These are phyloP conservation scores for Andrena haemorrhoa DNA, from an alignment of 2,888 invertebrate species.

Conservation along the genomic window DNA sequence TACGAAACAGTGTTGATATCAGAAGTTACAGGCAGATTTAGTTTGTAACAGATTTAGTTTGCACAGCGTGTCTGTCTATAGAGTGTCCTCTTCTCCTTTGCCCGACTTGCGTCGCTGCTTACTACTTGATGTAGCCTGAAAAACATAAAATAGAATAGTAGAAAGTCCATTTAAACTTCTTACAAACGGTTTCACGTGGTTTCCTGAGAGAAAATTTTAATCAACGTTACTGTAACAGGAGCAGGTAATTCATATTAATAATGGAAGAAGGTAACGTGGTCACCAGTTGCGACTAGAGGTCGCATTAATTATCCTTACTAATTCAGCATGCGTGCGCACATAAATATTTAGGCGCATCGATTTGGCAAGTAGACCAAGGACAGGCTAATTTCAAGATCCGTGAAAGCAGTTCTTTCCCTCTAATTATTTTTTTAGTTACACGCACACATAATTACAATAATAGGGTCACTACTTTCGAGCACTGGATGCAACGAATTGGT, in stretches of 20 bases:
- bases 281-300: conserved; percentile 13
- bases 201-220: no score
- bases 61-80: no score
- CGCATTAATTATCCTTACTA: background rate
- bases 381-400: conserved; percentile 7
- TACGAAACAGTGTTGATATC: no score
- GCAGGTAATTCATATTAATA: conserved; percentile 1
- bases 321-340: conserved; percentile 17
- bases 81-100: no score
- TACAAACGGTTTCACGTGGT: no score
- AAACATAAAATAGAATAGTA: no score
- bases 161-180: no score
- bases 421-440: conserved; percentile 46
- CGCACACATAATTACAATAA: conserved; percentile 27
- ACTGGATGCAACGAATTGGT: conserved; percentile 20
- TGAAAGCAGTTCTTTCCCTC: background rate
- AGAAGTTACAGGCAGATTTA: no score
- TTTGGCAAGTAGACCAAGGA: conserved; percentile 36
- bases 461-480: background rate
- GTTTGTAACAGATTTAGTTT: no score
- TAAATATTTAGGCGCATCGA: conserved; percentile 12
- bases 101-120: no score
- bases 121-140: no score
- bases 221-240: background rate
- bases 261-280: background rate